These are phyloP conservation scores for Cryptoblepharus egeriae DNA, from an alignment of 2,797 vertebrate species.

Conservation along the genomic window DNA sequence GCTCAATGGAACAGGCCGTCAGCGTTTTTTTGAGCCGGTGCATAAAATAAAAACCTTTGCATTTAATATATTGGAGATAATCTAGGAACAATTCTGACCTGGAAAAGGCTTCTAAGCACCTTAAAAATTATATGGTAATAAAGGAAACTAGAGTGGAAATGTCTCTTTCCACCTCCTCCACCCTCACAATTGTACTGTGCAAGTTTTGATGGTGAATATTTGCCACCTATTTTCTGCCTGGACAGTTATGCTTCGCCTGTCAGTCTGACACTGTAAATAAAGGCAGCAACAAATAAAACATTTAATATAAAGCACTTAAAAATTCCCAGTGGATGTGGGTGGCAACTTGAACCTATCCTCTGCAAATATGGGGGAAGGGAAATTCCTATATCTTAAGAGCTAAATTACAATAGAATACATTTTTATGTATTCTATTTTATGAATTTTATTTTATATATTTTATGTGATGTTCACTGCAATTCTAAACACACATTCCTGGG, in stretches of 20 bases:
- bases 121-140: conserved; percentile 26
- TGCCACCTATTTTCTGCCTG: not conserved
- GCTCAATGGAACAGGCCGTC: not conserved
- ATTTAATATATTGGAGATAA: not conserved
- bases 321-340: too few species aligned
- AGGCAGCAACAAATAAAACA: too few species aligned
- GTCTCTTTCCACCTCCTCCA: not conserved
- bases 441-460: too few species aligned
- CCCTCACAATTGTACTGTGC: not conserved
- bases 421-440: too few species aligned
- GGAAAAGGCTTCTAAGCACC: not conserved
- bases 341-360: too few species aligned
- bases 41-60: not conserved
- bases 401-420: not conserved
- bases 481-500: too few species aligned
- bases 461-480: not conserved
- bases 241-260: not conserved
- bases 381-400: not conserved
- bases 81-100: not conserved
- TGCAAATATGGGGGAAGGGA: not conserved
- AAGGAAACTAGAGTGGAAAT: conserved; percentile 21
- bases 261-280: not conserved
- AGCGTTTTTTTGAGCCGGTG: not conserved
- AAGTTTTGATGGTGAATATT: not conserved
- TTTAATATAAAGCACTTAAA: too few species aligned